A percentile compares a stretch with the other conserved stretches of the same genome.
Conservation (phyloP, 1,140 invertebrate genomes). For the Hyposmocoma kahamanoa region DNA sequence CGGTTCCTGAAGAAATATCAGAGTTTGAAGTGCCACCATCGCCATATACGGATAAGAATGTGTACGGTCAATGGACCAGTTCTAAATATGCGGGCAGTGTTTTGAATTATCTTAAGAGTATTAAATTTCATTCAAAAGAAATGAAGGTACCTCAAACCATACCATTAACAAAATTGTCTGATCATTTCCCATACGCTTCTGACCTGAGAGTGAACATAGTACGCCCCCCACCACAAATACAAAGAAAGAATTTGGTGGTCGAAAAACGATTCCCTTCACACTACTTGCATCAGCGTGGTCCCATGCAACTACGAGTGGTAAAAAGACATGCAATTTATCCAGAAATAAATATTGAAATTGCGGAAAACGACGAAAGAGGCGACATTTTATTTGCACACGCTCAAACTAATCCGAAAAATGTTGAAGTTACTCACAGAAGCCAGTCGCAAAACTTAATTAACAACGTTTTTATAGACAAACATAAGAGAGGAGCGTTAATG, state of each 20-base stretch:
- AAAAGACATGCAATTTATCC: slow-evolving; percentile 31
- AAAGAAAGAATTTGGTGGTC: slow-evolving; percentile 27
- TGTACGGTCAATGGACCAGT: slow-evolving; percentile 52
- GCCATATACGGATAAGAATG: slow-evolving; percentile 27
- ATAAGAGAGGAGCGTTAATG: no score
- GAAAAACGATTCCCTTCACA: slow-evolving; percentile 24
- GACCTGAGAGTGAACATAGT: slow-evolving; percentile 43
- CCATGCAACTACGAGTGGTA: no score
- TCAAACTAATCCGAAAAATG: slow-evolving; percentile 25
- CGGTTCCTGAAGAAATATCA: slow-evolving; percentile 21
- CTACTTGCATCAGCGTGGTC: no score
- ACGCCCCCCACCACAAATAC: slow-evolving; percentile 30
- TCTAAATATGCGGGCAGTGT: slow-evolving; percentile 52
- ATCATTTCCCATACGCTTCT: slow-evolving; percentile 52
- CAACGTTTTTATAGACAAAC: no score
- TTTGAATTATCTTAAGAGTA: slow-evolving; percentile 53
- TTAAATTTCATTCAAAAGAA: slow-evolving; percentile 36
- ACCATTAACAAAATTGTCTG: slow-evolving; percentile 42
- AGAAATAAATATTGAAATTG: slow-evolving; percentile 52
- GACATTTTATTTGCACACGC: slow-evolving; percentile 37
- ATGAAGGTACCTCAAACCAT: slow-evolving; percentile 39
- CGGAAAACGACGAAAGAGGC: slow-evolving; percentile 43
- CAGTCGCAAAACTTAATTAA: slow-evolving; percentile 7
- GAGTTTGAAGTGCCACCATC: slow-evolving; percentile 37
- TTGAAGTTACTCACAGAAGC: slow-evolving; percentile 40